Percentiles rank a stretch among this genome's conserved stretches.
These are phyloP conservation scores for Aythya fuligula DNA, from an alignment of 2,797 vertebrate species.

Conservation along the genomic window DNA sequence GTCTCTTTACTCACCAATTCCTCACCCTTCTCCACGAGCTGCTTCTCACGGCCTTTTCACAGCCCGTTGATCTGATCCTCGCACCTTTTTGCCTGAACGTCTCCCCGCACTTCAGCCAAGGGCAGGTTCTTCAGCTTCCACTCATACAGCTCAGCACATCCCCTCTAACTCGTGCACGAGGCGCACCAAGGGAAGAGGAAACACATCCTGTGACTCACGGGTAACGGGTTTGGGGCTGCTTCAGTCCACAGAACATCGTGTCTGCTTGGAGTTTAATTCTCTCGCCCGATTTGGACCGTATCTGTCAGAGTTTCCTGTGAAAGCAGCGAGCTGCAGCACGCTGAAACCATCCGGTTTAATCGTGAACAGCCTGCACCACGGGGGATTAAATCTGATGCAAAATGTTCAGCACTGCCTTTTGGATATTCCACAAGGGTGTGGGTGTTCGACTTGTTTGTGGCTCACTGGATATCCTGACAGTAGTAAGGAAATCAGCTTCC, in stretches of 20 bases:
- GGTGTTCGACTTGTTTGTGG: fast-evolving
- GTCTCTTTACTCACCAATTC: background rate
- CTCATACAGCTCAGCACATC: background rate
- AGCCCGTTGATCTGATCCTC: background rate
- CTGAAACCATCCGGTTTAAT: fast-evolving
- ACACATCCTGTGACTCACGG: fast-evolving
- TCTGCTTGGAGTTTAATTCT: background rate
- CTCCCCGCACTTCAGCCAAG: background rate
- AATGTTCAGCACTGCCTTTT: fast-evolving
- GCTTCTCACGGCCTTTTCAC: background rate
- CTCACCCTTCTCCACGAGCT: background rate
- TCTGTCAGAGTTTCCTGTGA: background rate
- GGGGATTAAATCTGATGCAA: background rate
- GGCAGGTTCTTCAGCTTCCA: background rate
- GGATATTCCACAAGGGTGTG: background rate
- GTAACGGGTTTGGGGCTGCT: background rate
- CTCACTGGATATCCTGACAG: background rate
- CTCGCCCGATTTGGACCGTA: fast-evolving
- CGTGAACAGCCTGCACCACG: fast-evolving
- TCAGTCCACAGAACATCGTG: background rate
- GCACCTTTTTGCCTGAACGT: fast-evolving
- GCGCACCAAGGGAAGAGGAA: fast-evolving
- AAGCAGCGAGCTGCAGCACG: background rate
- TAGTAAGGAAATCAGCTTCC: background rate
- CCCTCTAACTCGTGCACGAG: background rate